A percentile compares a stretch with the other conserved stretches of the same genome.
These are phyloP conservation scores for Sebastes steindachneri DNA, from an alignment of 2,797 vertebrate species.

Conservation along the genomic window DNA sequence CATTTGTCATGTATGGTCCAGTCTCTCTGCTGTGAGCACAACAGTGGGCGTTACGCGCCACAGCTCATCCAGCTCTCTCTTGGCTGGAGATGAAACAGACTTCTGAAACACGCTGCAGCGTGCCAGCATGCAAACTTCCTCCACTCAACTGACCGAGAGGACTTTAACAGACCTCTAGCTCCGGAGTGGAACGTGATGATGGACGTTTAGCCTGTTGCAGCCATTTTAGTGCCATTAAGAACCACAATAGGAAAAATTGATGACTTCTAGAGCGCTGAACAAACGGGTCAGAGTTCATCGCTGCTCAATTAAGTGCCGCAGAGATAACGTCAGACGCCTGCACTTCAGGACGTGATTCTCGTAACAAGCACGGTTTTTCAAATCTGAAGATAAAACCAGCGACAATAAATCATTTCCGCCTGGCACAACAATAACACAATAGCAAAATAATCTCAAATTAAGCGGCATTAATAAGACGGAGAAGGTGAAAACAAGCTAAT, in stretches of 20 bases:
- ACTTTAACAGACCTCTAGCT: constrained; percentile 39
- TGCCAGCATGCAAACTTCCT: constrained; percentile 41
- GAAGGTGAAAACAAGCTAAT: constrained; percentile 43
- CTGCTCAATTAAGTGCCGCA: constrained; percentile 21
- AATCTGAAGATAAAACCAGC: not conserved
- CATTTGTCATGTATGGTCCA: constrained; percentile 47
- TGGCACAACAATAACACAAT: constrained; percentile 15
- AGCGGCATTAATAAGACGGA: constrained; percentile 1
- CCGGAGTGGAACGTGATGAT: constrained; percentile 13
- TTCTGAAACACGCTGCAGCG: not conserved
- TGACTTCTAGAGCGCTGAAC: constrained; percentile 15
- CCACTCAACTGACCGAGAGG: constrained; percentile 28
- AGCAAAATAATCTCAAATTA: constrained; percentile 1
- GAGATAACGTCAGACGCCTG: constrained; percentile 16
- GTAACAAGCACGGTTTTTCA: not conserved
- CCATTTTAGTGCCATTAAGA: constrained; percentile 31
- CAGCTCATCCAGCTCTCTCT: constrained; percentile 41
- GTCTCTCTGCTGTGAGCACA: constrained; percentile 41
- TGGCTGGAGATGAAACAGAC: constrained; percentile 65
- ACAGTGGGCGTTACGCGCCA: not conserved
- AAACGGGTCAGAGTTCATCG: constrained; percentile 14
- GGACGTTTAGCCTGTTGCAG: constrained; percentile 18
- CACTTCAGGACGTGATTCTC: not conserved
- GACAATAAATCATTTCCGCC: not conserved
- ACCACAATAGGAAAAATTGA: constrained; percentile 2